Base-by-base conservation (phyloP, 2,113 vertebrate species). In the Chionis minor region DNA sequence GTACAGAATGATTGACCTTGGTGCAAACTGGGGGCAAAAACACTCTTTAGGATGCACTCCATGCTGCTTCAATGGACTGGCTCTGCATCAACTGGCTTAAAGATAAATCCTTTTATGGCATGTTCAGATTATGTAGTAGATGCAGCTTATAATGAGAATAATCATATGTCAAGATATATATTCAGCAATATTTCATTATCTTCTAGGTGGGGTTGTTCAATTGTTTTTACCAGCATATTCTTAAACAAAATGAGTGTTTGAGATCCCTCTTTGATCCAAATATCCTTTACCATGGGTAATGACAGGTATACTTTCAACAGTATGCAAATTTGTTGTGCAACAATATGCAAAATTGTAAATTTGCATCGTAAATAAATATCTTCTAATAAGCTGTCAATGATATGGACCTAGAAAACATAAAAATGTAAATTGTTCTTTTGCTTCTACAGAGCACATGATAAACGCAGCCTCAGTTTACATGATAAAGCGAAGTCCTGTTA, bases 1-100 rank as follows among this genome's bases (percentile, higher is more conserved):
- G 8, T 14, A 27, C 4, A 49, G 15, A 81, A 42, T 72, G 0
- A 58, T 23, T 14, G 0, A 3, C 8, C 45, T 55, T 47, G 21
- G 8, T 51, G 42, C 14, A 93, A 58, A 49, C 21, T 52, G 10
- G 22, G 11, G 1, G 14, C 82, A 90, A 91, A 75, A 3, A 61
- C 27, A 16, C 3, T 49, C 28, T 47, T 75, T 14, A 20, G 32
- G 14, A 9, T 58, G 19, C 22, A 27, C 10, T 59, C 59, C 8
- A 7, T 59, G 54, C 21, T 77, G 35, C 54, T 80, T 38, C 45
- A 92, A 4, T 49, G 40, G 74, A 21, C 74, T 30, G 35, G 7
- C 8, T 91, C 51, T 83, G 8, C 55, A 56, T 24, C 51, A 58
- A 9, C 28, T 28, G 28, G 1, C 40, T 66, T 81, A 32, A 71